phyloP scores from a whole-genome alignment of 1,140 invertebrate species.

The Lucilia sericata region DNA sequence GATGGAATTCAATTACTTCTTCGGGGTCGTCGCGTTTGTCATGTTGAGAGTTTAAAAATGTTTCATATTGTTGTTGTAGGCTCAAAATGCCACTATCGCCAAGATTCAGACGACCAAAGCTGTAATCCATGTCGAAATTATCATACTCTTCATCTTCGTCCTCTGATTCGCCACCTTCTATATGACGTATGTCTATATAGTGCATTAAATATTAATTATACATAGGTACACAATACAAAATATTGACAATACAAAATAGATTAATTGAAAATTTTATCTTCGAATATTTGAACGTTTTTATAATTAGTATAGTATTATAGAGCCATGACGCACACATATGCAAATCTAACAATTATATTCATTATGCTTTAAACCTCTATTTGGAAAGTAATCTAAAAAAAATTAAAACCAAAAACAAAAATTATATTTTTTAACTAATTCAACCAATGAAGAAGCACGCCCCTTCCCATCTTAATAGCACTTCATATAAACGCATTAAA shows the following conservation, averaged over 20 bases:
- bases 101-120: slow-evolving; percentile 10
- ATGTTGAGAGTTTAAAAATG: not conserved
- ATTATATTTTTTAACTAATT: slow-evolving; percentile 32
- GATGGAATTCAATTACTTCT: slow-evolving; percentile 52
- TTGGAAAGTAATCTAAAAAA: slow-evolving; percentile 66
- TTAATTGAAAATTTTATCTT: not conserved
- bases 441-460: not conserved
- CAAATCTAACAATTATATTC: slow-evolving; percentile 62
- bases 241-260: not conserved
- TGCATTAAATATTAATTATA: slow-evolving; percentile 25
- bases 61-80: slow-evolving; percentile 19
- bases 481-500: not conserved
- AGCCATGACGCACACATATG: slow-evolving; percentile 32
- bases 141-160: slow-evolving; percentile 23
- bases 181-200: slow-evolving; percentile 59
- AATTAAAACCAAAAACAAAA: slow-evolving; percentile 31
- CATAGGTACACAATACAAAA: slow-evolving; percentile 6
- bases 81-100: slow-evolving; percentile 21
- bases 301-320: slow-evolving; percentile 3
- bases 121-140: slow-evolving; percentile 35
- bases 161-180: slow-evolving; percentile 61
- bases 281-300: not conserved
- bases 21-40: not conserved
- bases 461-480: not conserved
- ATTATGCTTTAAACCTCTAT: slow-evolving; percentile 64